Evolutionary conservation across 2,888 invertebrate genomes (phyloP).

Genomic region (Sarcophaga caerulescens): DNA sequence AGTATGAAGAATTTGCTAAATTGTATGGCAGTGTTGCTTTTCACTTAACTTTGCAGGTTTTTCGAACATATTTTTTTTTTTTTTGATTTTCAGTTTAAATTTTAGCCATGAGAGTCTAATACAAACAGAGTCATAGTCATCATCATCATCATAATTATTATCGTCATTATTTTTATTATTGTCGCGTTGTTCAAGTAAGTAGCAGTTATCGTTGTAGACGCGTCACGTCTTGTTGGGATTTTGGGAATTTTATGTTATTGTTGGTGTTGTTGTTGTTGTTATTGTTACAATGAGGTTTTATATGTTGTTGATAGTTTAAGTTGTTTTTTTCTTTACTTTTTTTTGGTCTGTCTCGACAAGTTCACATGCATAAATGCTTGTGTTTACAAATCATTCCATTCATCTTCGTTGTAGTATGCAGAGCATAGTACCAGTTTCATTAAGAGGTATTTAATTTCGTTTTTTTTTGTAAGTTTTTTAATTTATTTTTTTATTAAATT

Average conservation of each 20-base stretch:
- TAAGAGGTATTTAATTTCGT: neutral
- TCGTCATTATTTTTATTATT: neutral
- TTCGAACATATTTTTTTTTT: too few species aligned
- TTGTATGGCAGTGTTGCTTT: conserved; percentile 52
- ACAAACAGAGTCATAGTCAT: conserved; percentile 49
- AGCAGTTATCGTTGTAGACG: conserved; percentile 11
- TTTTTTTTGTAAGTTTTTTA: neutral
- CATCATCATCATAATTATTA: conserved; percentile 2
- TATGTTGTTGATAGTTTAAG: conserved; percentile 42
- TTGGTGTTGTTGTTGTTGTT: neutral
- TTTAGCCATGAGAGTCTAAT: conserved; percentile 43
- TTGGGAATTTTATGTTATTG: conserved; percentile 37
- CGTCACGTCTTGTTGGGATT: conserved; percentile 49
- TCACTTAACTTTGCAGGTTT: conserved; percentile 58
- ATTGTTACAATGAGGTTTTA: conserved; percentile 30
- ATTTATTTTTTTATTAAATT: too few species aligned
- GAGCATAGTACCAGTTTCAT: neutral
- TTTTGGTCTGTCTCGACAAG: neutral
- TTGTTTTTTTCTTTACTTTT: neutral
- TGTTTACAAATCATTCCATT: neutral
- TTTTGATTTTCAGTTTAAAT: neutral
- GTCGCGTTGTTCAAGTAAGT: conserved; percentile 1
- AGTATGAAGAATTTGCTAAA: conserved; percentile 40
- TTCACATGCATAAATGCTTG: neutral
- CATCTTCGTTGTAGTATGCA: neutral